Percentiles rank a stretch among this genome's conserved stretches.
Conservation (phyloP, 2,113 vertebrate species). For the Gracilinanus agilis region DNA sequence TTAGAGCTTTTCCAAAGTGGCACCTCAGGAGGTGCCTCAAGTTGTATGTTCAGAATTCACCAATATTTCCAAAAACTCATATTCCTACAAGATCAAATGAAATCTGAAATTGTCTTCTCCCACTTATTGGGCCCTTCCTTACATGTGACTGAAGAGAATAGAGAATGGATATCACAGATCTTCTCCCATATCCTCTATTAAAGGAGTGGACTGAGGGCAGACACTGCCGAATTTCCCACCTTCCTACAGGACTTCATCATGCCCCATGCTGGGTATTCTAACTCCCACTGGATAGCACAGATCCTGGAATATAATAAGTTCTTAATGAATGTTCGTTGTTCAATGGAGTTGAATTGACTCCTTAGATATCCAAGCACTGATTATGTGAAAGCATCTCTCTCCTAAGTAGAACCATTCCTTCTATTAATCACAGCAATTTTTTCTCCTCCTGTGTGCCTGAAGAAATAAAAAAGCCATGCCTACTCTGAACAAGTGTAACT, state of each 20-base stretch:
- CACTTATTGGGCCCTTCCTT: not conserved
- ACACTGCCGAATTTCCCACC: not conserved
- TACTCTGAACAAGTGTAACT: conserved; percentile 53
- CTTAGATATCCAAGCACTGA: not conserved
- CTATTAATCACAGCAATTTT: conserved; percentile 53
- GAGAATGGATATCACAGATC: not conserved
- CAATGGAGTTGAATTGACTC: not conserved
- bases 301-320: not conserved
- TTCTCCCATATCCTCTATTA: not conserved
- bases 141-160: not conserved
- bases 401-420: conserved; percentile 42
- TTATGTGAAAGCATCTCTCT: conserved; percentile 19
- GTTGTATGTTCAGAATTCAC: not conserved
- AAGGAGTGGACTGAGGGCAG: not conserved
- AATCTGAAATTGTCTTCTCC: not conserved
- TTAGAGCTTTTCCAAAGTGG: not conserved
- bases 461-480: conserved; percentile 65
- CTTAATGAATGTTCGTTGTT: not conserved
- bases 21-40: not conserved
- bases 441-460: conserved; percentile 42
- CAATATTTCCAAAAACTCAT: not conserved
- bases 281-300: not conserved
- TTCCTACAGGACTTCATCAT: not conserved
- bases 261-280: not conserved
- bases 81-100: not conserved